Percentiles rank a stretch among this genome's conserved stretches.
Conservation (phyloP, 2,113 vertebrate species). For the Puma concolor region DNA sequence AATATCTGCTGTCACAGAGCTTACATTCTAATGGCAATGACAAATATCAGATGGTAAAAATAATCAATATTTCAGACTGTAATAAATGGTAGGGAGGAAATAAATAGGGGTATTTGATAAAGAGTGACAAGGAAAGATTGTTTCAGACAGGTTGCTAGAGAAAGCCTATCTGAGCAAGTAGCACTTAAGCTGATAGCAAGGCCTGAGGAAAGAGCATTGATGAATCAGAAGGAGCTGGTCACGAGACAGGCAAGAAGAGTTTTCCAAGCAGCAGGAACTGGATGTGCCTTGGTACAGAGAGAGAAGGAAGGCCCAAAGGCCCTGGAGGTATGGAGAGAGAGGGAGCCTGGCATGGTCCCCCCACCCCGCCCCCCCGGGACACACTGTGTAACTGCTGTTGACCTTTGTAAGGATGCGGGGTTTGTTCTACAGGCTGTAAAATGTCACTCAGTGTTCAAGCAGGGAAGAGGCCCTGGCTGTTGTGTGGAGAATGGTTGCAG, state of each 20-base stretch:
- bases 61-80: background rate
- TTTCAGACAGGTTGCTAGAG: background rate
- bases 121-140: background rate
- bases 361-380: fast-evolving
- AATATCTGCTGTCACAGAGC: background rate
- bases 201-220: background rate
- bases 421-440: background rate
- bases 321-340: background rate
- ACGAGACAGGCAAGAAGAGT: background rate
- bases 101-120: background rate
- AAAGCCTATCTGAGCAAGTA: background rate
- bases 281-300: background rate
- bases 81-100: background rate
- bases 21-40: background rate
- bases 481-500: background rate
- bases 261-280: background rate
- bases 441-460: background rate
- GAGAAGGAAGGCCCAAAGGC: background rate
- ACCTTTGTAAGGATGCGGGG: background rate
- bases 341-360: background rate
- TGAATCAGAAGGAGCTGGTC: background rate
- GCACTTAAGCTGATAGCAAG: background rate
- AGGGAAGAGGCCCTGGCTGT: background rate
- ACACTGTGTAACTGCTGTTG: background rate
- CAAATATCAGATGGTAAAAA: background rate